A percentile compares a stretch with the other conserved stretches of the same genome.
These are phyloP conservation scores for Trachelus iudaicus DNA, from an alignment of 2,888 invertebrate genomes.

Conservation along the genomic window DNA sequence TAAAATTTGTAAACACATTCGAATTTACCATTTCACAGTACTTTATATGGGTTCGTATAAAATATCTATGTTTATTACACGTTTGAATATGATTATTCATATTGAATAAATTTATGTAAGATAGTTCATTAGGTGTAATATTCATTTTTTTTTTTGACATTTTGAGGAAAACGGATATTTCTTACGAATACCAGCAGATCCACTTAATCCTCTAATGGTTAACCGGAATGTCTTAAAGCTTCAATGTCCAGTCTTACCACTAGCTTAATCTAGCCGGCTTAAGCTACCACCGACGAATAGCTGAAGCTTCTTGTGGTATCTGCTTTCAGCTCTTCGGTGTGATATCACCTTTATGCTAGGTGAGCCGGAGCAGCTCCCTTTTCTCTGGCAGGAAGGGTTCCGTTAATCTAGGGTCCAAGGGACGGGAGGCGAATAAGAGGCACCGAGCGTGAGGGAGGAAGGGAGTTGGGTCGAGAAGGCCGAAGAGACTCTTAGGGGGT, in stretches of 20 bases:
- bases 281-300: neutral
- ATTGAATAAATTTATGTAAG: neutral
- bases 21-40: too few species aligned
- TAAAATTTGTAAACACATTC: neutral
- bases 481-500: conserved; percentile 31
- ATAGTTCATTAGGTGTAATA: neutral
- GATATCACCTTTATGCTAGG: conserved; percentile 56
- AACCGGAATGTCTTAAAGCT: neutral
- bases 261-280: neutral
- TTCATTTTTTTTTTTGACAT: neutral
- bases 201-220: neutral
- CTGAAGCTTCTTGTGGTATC: neutral
- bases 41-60: too few species aligned
- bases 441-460: conserved; percentile 29
- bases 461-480: conserved; percentile 30
- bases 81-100: too few species aligned
- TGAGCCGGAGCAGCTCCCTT: conserved; percentile 54
- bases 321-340: conserved; percentile 36
- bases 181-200: neutral
- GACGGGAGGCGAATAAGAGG: conserved; percentile 36
- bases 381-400: conserved; percentile 55
- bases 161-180: neutral
- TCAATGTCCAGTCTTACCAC: neutral
- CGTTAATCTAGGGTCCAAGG: conserved; percentile 60
- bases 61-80: too few species aligned